These are phyloP conservation scores for Philonicus albiceps DNA, from an alignment of 2,888 invertebrate species.

Conservation along the genomic window DNA sequence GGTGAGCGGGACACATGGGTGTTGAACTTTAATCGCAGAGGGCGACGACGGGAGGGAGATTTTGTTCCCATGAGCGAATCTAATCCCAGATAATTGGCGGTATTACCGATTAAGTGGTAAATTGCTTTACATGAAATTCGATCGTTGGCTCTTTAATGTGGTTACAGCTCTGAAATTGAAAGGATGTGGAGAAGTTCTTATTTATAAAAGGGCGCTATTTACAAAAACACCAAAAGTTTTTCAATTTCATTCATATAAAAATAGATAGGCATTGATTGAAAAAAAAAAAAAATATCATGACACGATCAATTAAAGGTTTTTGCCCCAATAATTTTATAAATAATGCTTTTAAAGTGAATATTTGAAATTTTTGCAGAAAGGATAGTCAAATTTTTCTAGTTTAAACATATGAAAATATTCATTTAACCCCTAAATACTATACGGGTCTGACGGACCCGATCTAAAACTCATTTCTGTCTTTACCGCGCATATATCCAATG, in stretches of 20 bases:
- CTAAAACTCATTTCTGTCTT: no score
- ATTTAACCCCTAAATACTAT: no score
- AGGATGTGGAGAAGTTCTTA: not conserved
- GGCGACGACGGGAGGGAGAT: not conserved
- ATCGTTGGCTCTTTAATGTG: not conserved
- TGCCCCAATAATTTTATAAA: not conserved
- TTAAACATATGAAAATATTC: no score
- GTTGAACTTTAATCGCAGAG: not conserved
- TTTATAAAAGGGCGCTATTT: not conserved
- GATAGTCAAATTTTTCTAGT: no score
- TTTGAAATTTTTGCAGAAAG: no score
- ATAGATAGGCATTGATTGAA: not conserved
- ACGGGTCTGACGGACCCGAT: no score
- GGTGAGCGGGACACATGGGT: not conserved
- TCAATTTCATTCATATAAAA: not conserved
- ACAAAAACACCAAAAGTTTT: not conserved
- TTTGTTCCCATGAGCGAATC: not conserved
- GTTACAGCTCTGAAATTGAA: not conserved
- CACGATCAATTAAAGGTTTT: no score
- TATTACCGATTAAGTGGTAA: not conserved
- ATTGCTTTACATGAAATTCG: not conserved
- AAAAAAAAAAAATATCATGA: no score
- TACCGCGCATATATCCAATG: no score
- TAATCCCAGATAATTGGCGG: not conserved
- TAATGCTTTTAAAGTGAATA: no score